Evolutionary conservation across 2,797 vertebrate genomes (phyloP).

Genomic region (Hybognathus amarus): DNA sequence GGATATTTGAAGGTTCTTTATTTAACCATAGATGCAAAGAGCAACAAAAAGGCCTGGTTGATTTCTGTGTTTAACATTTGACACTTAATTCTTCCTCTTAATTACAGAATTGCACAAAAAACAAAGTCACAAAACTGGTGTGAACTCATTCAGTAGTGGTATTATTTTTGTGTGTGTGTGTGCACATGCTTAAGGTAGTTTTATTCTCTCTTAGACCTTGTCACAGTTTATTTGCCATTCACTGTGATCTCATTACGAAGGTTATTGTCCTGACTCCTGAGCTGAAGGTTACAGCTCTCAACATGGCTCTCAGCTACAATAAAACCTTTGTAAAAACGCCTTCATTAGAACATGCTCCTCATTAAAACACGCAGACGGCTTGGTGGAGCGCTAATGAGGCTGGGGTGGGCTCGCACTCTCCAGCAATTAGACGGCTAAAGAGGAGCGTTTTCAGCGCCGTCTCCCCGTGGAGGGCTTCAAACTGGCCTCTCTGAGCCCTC

Average conservation of each 20-base stretch:
- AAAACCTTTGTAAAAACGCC: slow-evolving; percentile 68
- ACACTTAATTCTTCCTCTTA: background rate
- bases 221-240: slow-evolving; percentile 55
- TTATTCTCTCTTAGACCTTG: slow-evolving; percentile 29
- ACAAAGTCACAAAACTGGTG: background rate
- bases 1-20: background rate
- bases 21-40: background rate
- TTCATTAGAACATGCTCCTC: slow-evolving; percentile 70
- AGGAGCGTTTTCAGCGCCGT: slow-evolving; percentile 29
- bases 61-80: background rate
- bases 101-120: background rate
- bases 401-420: slow-evolving; percentile 64
- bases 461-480: slow-evolving; percentile 37
- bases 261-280: slow-evolving; percentile 62
- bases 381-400: slow-evolving; percentile 66
- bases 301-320: slow-evolving; percentile 59
- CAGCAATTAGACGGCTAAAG: slow-evolving; percentile 66
- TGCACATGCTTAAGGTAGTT: slow-evolving; percentile 31
- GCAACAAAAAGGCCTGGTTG: background rate
- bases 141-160: background rate
- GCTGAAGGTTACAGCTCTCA: slow-evolving; percentile 67
- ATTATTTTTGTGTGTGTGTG: background rate
- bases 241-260: slow-evolving; percentile 72
- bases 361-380: slow-evolving; percentile 58
- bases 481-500: slow-evolving; percentile 13